Base-by-base conservation (phyloP, 1,140 invertebrate species). In the Neodiprion virginianus region DNA sequence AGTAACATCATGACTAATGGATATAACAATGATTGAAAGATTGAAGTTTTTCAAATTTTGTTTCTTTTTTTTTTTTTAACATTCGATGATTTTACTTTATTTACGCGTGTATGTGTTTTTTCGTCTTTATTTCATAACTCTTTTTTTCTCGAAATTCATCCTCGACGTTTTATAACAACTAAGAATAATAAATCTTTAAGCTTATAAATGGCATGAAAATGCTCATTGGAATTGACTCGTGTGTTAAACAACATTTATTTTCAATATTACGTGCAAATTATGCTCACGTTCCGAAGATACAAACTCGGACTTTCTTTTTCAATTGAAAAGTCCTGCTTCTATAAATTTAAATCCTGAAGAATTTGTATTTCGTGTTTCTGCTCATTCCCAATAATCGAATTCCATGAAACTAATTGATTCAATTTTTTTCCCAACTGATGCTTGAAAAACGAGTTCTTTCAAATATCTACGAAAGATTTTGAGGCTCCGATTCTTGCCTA, bases 151-250 rank as follows among this genome's bases (percentile, higher is more conserved):
- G 28, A 40, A 40, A 40, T 40, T 40, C 5, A 40, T 40, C 28
- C 28, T 40, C 28, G 28, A 40, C 1, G 28, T 40, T 40, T 5
- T 40, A 40, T 40, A 40, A 40, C 28, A 40, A 40, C 5, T 40
- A 40, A 40, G 83, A 84, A 80, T 86, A 87, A 84, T 84, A 79
- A 79, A 83, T 83, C 79, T 82, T 87, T 86, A 88, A 87, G 84
- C 86, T 87, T 86, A 87, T 40, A 40, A 40, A 77, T 88, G 81
- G 86, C 86, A 88, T 88, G 83, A 88, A 87, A 88, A 87, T 87
- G 86, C 86, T 88, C 81, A 83, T 88, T 88, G 86, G 85, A 88
- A 88, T 88, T 88, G 86, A 88, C 86, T 87, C 84, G 79, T 86
- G 86, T 87, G 79, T 87, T 86, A 82, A 87, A 83, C 85, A 83